Evolutionary conservation across 2,888 invertebrate genomes (phyloP).

Genomic region (Blera fallax): DNA sequence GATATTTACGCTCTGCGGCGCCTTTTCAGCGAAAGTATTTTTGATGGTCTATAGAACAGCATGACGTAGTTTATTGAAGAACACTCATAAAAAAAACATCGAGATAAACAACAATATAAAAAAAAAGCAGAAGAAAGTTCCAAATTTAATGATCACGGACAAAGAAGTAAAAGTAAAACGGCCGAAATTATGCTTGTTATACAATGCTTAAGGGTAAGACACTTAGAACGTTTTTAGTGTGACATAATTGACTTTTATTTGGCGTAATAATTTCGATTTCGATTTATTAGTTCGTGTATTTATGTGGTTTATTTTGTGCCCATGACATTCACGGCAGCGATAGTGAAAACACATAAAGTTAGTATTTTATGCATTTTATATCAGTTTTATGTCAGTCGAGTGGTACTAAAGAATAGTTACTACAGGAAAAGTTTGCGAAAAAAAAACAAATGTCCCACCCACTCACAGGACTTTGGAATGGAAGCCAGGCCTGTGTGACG

Average conservation of each 20-base stretch:
- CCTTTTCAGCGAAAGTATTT: background rate
- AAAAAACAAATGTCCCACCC: too few species aligned
- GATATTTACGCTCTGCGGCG: background rate
- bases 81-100: background rate
- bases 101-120: background rate
- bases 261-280: background rate
- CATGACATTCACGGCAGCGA: background rate
- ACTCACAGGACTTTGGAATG: too few species aligned
- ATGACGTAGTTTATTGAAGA: slow-evolving; percentile 1
- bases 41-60: background rate
- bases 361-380: background rate
- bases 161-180: background rate
- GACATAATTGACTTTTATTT: slow-evolving; percentile 10
- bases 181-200: background rate
- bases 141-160: background rate
- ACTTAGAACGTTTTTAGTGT: slow-evolving; percentile 2
- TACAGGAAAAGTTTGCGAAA: too few species aligned
- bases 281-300: background rate
- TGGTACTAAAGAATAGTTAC: too few species aligned
- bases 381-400: background rate
- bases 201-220: background rate
- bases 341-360: background rate
- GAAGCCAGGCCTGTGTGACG: too few species aligned
- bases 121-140: background rate
- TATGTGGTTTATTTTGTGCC: background rate